Conservation (phyloP, 2,113 vertebrate genomes). For the Rhizomys pruinosus region DNA sequence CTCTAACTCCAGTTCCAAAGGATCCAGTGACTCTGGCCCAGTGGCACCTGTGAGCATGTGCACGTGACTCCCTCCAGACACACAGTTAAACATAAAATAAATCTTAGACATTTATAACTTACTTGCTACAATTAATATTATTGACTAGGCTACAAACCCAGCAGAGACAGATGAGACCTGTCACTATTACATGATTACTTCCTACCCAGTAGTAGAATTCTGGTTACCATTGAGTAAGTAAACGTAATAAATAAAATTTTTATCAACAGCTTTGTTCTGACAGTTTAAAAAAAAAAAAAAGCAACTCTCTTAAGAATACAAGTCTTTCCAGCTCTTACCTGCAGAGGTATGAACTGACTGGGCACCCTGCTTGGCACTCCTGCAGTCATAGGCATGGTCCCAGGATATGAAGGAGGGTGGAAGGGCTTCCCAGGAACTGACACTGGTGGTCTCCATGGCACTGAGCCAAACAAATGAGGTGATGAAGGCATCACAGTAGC, state of each 20-base stretch:
- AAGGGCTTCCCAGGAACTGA: conserved; percentile 88
- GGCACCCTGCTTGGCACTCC: conserved; percentile 89
- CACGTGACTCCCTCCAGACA: background rate
- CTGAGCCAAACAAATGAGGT: conserved; percentile 87
- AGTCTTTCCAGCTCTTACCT: conserved; percentile 86
- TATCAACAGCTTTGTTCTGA: background rate
- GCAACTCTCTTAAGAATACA: background rate
- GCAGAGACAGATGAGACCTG: background rate
- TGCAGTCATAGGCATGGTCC: conserved; percentile 84
- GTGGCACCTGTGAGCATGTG: background rate
- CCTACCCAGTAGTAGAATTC: background rate
- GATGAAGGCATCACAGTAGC: conserved; percentile 89
- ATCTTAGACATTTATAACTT: background rate
- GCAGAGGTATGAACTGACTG: conserved; percentile 97
- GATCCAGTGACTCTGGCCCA: background rate
- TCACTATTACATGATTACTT: background rate
- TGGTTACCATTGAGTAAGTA: background rate
- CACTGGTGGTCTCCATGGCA: conserved; percentile 90
- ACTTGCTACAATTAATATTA: conserved; percentile 9
- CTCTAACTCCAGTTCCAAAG: background rate
- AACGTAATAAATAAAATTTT: conserved; percentile 4
- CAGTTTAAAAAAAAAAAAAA: background rate
- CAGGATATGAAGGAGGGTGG: conserved; percentile 90
- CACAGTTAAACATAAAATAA: background rate
- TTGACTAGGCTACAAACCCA: conserved; percentile 51